Percentiles rank a stretch among this genome's conserved stretches.
Evolutionary conservation across 2,113 vertebrate species (phyloP).

Genomic region (Otocyon megalotis): DNA sequence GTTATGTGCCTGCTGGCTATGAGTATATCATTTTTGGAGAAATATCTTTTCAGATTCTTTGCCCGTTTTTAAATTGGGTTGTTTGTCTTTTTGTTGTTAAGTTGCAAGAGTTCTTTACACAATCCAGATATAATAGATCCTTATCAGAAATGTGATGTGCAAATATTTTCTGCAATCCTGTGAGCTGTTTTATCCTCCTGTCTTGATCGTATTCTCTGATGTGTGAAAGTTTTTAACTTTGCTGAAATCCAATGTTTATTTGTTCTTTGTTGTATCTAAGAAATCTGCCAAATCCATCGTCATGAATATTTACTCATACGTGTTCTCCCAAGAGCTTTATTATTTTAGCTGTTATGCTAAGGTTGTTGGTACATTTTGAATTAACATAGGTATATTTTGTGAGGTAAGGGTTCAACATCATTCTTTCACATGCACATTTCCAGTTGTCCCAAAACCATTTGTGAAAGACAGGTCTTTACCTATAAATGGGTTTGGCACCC

Average conservation of each 20-base stretch:
- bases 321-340: neutral
- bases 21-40: neutral
- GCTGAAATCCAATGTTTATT: neutral
- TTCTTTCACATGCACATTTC: neutral
- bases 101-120: neutral
- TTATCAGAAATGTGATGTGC: neutral
- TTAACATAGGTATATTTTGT: neutral
- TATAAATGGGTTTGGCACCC: fast-evolving
- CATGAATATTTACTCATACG: neutral
- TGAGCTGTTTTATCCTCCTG: neutral
- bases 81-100: neutral
- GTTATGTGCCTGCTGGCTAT: neutral
- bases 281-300: neutral
- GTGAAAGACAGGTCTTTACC: neutral
- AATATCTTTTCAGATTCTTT: conserved; percentile 2
- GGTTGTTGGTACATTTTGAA: neutral
- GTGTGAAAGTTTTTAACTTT: neutral
- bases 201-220: neutral
- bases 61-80: neutral
- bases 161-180: neutral
- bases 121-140: neutral
- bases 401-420: neutral
- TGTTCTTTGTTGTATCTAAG: neutral
- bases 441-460: neutral
- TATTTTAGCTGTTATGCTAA: neutral